phyloP scores from a whole-genome alignment of 2,888 invertebrate species.

The Mesorhabditis spiculigera region DNA sequence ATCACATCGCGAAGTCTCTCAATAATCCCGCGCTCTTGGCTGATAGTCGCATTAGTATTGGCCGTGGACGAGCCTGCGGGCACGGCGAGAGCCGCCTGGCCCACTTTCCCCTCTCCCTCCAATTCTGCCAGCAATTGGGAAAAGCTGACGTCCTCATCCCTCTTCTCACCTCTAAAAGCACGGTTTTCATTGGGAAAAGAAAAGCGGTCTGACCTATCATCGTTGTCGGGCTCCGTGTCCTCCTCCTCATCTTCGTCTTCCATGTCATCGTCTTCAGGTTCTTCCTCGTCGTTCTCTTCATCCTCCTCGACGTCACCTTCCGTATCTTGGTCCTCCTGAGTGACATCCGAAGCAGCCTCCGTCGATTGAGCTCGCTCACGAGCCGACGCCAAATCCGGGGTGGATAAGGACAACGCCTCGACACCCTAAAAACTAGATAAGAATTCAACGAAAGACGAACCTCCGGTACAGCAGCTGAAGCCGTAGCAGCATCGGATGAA shows the following conservation, averaged over 20 bases:
- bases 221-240: constrained; percentile 21
- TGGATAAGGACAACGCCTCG: constrained; percentile 36
- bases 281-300: constrained; percentile 27
- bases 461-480: not conserved
- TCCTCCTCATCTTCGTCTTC: constrained; percentile 41
- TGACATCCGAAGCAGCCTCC: constrained; percentile 13
- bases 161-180: constrained; percentile 4
- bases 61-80: not conserved
- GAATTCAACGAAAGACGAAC: no score
- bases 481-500: not conserved
- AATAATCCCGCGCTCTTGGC: not conserved
- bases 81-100: no score
- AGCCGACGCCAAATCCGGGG: constrained; percentile 35
- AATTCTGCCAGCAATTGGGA: not conserved
- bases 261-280: constrained; percentile 24
- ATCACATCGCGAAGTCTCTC: constrained; percentile 8
- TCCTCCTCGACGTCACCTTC: constrained; percentile 23
- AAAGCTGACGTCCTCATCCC: not conserved
- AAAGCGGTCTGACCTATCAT: constrained; percentile 16
- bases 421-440: not conserved
- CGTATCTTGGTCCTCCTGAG: not conserved
- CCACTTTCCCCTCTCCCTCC: not conserved
- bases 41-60: not conserved
- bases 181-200: not conserved
- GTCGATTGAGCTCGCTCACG: constrained; percentile 25